Percentiles rank a stretch among this genome's conserved stretches.
phyloP scores from a whole-genome alignment of 2,113 vertebrate genomes.

The Psittacula cyanocephala region DNA sequence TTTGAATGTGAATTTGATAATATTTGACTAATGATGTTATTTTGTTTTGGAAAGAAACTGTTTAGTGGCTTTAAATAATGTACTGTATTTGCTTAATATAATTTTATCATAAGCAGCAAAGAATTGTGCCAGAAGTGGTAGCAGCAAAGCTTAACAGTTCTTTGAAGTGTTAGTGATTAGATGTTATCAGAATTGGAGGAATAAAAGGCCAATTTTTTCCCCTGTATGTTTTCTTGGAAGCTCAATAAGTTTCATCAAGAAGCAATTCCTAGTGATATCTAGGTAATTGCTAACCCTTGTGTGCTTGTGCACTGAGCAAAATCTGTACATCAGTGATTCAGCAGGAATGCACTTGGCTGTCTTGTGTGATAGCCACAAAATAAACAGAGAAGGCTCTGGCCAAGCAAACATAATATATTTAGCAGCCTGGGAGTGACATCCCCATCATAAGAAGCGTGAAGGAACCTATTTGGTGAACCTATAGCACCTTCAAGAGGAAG shows the following conservation, averaged over 20 bases:
- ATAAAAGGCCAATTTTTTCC: not conserved
- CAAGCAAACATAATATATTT: not conserved
- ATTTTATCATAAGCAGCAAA: not conserved
- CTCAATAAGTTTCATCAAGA: not conserved
- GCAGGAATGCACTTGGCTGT: not conserved
- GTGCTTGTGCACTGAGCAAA: not conserved
- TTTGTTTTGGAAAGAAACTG: not conserved
- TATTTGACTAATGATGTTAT: not conserved
- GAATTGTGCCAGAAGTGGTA: not conserved
- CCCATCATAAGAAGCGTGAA: not conserved
- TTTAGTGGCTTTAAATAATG: slow-evolving; percentile 8
- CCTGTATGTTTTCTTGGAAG: not conserved
- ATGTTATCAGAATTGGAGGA: not conserved
- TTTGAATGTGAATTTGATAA: not conserved
- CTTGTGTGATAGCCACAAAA: not conserved
- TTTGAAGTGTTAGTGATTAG: not conserved
- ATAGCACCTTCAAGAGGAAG: not conserved
- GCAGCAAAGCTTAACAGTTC: not conserved
- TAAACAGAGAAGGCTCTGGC: not conserved
- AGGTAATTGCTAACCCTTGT: not conserved
- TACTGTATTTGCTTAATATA: not conserved
- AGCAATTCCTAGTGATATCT: not conserved
- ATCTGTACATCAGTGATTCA: not conserved
- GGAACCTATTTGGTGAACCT: not conserved
- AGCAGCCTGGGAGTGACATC: not conserved